Evolutionary conservation across 2,888 invertebrate genomes (phyloP).

Genomic region (Deilephila porcellus): DNA sequence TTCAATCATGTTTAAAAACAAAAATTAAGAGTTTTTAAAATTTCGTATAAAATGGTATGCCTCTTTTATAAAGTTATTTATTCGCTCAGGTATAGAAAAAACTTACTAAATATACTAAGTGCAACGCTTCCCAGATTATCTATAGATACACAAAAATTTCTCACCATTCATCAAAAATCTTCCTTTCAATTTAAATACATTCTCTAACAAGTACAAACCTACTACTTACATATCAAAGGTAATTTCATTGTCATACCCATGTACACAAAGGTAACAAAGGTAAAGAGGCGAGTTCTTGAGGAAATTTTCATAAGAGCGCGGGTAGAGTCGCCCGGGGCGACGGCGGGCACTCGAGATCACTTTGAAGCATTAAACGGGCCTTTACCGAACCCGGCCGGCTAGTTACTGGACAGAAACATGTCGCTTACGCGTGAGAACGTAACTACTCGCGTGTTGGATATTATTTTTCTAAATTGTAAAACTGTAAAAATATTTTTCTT

Average conservation of each 20-base stretch:
- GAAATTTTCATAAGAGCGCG: slow-evolving; percentile 71
- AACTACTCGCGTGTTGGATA: slow-evolving; percentile 35
- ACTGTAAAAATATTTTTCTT: no score
- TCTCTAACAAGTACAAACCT: neutral
- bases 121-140: no score
- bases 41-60: no score
- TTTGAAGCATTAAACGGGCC: slow-evolving; percentile 77
- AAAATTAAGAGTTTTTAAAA: no score
- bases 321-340: slow-evolving; percentile 76
- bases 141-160: no score
- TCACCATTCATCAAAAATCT: no score
- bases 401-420: slow-evolving; percentile 52
- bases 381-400: slow-evolving; percentile 62
- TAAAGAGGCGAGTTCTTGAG: slow-evolving; percentile 51
- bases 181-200: neutral
- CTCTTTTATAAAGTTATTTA: no score
- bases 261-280: slow-evolving; percentile 25
- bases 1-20: no score
- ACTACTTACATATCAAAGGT: neutral
- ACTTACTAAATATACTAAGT: no score
- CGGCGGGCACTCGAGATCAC: slow-evolving; percentile 65
- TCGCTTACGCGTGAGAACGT: slow-evolving; percentile 46
- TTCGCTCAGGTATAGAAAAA: no score
- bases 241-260: slow-evolving; percentile 33
- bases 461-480: neutral